Conservation (phyloP, 2,113 vertebrate species). For the Chaetura pelagica region DNA sequence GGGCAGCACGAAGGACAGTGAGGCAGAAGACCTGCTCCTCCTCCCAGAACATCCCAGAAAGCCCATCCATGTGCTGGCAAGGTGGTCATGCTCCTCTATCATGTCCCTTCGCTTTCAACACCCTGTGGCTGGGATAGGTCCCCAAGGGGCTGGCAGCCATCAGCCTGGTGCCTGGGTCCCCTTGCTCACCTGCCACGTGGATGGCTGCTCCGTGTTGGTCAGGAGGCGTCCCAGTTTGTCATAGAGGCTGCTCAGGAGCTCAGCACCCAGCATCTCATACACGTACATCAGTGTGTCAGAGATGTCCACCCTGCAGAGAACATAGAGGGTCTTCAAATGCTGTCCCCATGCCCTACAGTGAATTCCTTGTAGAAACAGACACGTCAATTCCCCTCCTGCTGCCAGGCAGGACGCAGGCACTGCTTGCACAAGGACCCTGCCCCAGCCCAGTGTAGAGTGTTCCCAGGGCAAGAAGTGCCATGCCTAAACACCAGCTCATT, state of each 20-base stretch:
- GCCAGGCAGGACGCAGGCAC: not conserved
- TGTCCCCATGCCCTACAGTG: not conserved
- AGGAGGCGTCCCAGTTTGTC: slow-evolving; percentile 96
- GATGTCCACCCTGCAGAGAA: slow-evolving; percentile 91
- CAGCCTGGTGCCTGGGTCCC: not conserved
- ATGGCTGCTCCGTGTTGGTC: slow-evolving; percentile 91
- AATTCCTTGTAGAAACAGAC: accelerated
- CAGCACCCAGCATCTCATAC: slow-evolving; percentile 97
- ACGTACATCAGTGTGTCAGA: slow-evolving; percentile 99
- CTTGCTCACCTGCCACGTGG: slow-evolving; percentile 93
- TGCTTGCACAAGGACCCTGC: not conserved
- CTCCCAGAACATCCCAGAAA: not conserved
- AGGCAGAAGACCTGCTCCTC: not conserved
- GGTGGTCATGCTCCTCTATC: not conserved
- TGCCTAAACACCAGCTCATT: not conserved
- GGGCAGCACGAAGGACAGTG: not conserved
- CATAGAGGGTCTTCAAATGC: not conserved
- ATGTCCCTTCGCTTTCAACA: not conserved
- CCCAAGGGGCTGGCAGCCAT: not conserved
- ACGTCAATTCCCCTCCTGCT: not conserved
- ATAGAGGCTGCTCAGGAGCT: slow-evolving; percentile 97
- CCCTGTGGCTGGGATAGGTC: accelerated
- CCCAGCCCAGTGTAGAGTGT: accelerated
- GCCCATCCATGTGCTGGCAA: not conserved
- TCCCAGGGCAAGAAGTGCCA: not conserved